phyloP scores from a whole-genome alignment of 2,113 vertebrate genomes.

The Antennarius striatus region DNA sequence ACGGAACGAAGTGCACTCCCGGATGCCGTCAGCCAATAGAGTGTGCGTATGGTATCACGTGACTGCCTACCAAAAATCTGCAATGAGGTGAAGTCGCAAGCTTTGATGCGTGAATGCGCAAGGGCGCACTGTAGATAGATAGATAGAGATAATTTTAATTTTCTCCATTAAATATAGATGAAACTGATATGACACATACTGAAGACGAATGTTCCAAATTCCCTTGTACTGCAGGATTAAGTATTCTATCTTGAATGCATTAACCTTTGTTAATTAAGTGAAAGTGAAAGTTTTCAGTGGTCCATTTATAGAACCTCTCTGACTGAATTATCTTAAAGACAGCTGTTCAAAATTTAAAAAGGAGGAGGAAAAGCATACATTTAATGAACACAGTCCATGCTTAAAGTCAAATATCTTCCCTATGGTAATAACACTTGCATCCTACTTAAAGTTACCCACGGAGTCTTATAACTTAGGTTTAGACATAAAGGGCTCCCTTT shows the following conservation, averaged over 20 bases:
- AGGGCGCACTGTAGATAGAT: too few relatives aligned
- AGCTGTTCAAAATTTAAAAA: slow-evolving; percentile 39
- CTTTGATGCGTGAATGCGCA: too few relatives aligned
- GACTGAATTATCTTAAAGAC: slow-evolving; percentile 42
- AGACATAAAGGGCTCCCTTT: too few relatives aligned
- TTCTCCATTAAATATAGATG: slow-evolving; percentile 49
- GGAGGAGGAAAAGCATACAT: slow-evolving; percentile 16
- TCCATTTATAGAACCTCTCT: slow-evolving; percentile 60
- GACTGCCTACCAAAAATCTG: too few relatives aligned
- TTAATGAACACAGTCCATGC: slow-evolving; percentile 22
- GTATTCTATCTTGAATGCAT: slow-evolving; percentile 46
- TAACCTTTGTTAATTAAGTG: slow-evolving; percentile 54
- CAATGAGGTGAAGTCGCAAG: too few relatives aligned
- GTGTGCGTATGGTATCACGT: too few relatives aligned
- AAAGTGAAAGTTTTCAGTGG: slow-evolving; percentile 41
- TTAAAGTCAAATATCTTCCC: too few relatives aligned
- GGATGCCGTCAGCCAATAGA: too few relatives aligned
- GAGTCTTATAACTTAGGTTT: too few relatives aligned
- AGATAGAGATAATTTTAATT: slow-evolving; percentile 15
- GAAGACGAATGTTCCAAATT: slow-evolving; percentile 38
- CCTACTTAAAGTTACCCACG: neutral
- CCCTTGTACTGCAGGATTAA: slow-evolving; percentile 50
- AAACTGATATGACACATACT: slow-evolving; percentile 40
- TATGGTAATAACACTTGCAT: neutral
- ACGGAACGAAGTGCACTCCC: too few relatives aligned